These are phyloP conservation scores for Squalus acanthias DNA, from an alignment of 2,797 vertebrate species.

Conservation along the genomic window DNA sequence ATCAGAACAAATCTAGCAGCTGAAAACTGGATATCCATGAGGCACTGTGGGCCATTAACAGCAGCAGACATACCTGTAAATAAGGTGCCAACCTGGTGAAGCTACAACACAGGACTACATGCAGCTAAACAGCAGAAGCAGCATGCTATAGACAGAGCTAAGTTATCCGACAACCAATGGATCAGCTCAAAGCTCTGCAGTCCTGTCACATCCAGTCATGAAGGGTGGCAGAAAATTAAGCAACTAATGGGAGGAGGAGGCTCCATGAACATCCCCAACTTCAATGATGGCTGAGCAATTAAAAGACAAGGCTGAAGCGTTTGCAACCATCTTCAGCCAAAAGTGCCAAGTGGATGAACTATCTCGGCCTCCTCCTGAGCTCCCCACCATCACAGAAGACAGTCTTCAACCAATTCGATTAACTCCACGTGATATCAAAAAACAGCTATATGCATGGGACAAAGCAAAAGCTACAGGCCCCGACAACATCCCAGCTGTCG, in stretches of 20 bases:
- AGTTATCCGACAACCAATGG: not conserved
- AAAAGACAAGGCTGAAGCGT: not conserved
- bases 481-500: too few species aligned
- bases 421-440: too few species aligned
- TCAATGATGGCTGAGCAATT: not conserved
- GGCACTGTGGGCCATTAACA: not conserved
- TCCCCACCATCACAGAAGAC: too few species aligned
- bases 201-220: not conserved
- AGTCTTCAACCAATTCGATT: too few species aligned
- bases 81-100: not conserved
- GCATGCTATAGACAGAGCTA: not conserved
- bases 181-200: not conserved
- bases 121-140: not conserved
- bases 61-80: not conserved
- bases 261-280: not conserved
- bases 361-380: too few species aligned
- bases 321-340: not conserved
- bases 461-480: too few species aligned
- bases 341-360: not conserved
- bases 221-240: not conserved
- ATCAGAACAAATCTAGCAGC: not conserved
- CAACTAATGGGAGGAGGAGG: not conserved
- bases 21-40: not conserved
- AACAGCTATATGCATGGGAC: too few species aligned
- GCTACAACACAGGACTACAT: not conserved